These are phyloP conservation scores for Drosophila monieri DNA, from an alignment of 2,888 invertebrate genomes.

Conservation along the genomic window DNA sequence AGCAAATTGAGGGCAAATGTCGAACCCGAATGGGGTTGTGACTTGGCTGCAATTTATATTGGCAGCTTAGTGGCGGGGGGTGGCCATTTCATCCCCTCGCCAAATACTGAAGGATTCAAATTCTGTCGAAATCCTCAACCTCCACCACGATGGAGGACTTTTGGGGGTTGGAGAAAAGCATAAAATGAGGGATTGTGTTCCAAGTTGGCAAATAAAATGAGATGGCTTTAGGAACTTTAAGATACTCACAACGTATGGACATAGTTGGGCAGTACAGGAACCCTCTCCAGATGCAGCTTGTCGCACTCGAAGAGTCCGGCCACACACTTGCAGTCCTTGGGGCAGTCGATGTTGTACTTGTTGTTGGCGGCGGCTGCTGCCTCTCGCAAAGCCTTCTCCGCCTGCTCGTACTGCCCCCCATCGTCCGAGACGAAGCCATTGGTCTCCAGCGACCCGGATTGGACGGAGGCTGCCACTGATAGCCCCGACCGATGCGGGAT, in stretches of 20 bases:
- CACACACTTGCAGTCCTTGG: conserved; percentile 88
- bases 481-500: conserved; percentile 55
- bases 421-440: conserved; percentile 81
- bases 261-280: conserved; percentile 91
- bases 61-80: conserved; percentile 35
- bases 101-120: conserved; percentile 26
- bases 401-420: conserved; percentile 81
- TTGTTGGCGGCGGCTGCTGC: conserved; percentile 53
- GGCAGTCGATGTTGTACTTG: conserved; percentile 84
- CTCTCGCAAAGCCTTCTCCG: conserved; percentile 66
- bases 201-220: background rate
- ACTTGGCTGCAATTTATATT: conserved; percentile 41
- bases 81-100: conserved; percentile 43
- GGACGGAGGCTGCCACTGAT: conserved; percentile 42
- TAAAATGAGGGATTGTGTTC: background rate
- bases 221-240: background rate
- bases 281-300: conserved; percentile 87
- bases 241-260: conserved; percentile 89
- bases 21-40: conserved; percentile 36
- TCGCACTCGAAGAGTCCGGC: conserved; percentile 91
- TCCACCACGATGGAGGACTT: background rate
- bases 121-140: conserved; percentile 8
- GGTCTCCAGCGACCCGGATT: conserved; percentile 77
- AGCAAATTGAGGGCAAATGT: conserved; percentile 31
- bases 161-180: background rate